Evolutionary conservation across 1,140 invertebrate species (phyloP), one percentile per base, ranked within the genome.

Genomic region (Papilio polyxenes): DNA sequence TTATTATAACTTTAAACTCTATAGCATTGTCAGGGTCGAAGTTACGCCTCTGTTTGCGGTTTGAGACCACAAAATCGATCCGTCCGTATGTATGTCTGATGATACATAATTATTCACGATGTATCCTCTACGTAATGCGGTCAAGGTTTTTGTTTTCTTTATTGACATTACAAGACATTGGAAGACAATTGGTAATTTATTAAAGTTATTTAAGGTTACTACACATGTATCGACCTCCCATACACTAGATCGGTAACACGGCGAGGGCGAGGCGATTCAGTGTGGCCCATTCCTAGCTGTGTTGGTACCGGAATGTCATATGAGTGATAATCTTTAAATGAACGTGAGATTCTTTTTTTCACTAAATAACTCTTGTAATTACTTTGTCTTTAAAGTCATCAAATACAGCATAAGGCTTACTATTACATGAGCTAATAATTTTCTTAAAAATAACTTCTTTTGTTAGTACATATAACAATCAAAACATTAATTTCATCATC

Each of bases 401-500:
- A 44, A 44, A 44, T 44, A 44, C 40, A 44, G 4, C 7, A 44
- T 44, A 6, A 44, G 40, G 7, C 40, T 44, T 6, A 44, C 40
- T 44, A 44, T 4, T 23, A 62, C 20, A 37, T 15, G 3, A 37
- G 4, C 23, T 37, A 69, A 69, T 69, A 2, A 31, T 11, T 65
- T 15, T 37, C n/a, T 1, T 69, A 69, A 69, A 69, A 69, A 10
- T 3, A 69, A 37, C 5, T 69, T 37, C 11, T 69, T 37, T 11
- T 23, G 8, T 65, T 65, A 23, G n/a, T 69, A 69, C 53, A 17
- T 15, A 37, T 69, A 69, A 31, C 13, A 76, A 76, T 51, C 1
- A 75, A n/a, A 48, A 31, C 17, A 76, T 81, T 72, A 56, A 37
- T 83, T 83, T 78, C 79, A 69, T 49, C n/a, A 83, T 81, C 75